A percentile compares a stretch with the other conserved stretches of the same genome.
phyloP scores from a whole-genome alignment of 2,797 vertebrate genomes.

The Prunella strophiata region DNA sequence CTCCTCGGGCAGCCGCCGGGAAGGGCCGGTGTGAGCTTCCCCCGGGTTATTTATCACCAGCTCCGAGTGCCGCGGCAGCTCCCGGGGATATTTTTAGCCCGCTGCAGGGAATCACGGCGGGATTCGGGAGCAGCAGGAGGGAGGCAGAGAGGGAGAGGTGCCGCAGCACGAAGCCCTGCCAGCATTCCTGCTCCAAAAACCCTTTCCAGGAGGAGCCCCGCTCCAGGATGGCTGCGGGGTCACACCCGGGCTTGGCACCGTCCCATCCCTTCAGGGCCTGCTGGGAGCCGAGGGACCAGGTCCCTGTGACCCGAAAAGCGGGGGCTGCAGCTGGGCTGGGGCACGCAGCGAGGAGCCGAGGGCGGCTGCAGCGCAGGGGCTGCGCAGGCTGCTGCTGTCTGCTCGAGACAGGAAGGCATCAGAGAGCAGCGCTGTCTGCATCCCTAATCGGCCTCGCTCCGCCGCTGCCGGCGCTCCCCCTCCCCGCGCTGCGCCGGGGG shows the following conservation, averaged over 20 bases:
- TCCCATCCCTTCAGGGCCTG: accelerated
- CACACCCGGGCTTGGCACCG: neutral
- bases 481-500: neutral
- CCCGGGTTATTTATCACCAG: slow-evolving; percentile 36
- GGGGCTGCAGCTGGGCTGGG: neutral
- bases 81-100: slow-evolving; percentile 62
- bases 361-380: neutral
- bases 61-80: slow-evolving; percentile 26
- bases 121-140: neutral
- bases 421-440: slow-evolving; percentile 43
- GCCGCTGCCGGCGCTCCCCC: neutral
- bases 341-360: neutral
- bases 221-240: neutral
- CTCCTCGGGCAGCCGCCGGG: neutral
- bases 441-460: slow-evolving; percentile 14
- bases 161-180: neutral
- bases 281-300: neutral
- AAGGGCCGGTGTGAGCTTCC: neutral
- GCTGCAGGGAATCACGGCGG: slow-evolving; percentile 46
- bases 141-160: neutral
- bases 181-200: neutral
- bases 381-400: neutral
- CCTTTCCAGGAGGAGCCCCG: neutral
- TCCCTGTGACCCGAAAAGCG: accelerated
- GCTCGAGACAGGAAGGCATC: neutral